These are phyloP conservation scores for Temnopleurus reevesii DNA, from an alignment of 53 echinoderm and acorn worm genomes.

Conservation along the genomic window DNA sequence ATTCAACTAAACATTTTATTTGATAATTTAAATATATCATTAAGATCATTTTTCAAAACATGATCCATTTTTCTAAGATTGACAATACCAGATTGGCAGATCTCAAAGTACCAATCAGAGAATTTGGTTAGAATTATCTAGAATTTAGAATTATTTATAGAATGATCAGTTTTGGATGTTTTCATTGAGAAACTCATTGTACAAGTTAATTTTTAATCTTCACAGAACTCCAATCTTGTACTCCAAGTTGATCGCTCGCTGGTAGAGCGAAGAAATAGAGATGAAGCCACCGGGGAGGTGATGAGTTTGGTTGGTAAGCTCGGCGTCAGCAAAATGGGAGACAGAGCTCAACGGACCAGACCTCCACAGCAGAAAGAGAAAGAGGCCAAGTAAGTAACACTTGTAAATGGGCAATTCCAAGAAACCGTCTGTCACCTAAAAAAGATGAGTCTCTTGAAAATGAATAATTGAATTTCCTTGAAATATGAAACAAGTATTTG, in stretches of 20 bases:
- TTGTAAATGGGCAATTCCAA: too few species aligned
- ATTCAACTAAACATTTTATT: too few species aligned
- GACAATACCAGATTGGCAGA: too few species aligned
- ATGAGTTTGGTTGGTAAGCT: conserved; percentile 93
- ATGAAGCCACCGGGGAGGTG: conserved; percentile 99
- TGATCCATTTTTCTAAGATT: too few species aligned
- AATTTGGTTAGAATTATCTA: not conserved
- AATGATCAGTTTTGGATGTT: not conserved
- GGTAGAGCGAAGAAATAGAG: conserved; percentile 89
- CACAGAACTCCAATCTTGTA: conserved; percentile 96
- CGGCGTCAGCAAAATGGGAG: conserved; percentile 83
- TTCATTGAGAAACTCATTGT: too few species aligned
- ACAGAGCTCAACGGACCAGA: conserved; percentile 82
- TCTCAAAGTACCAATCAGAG: not conserved
- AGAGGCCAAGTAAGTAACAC: conserved; percentile 90
- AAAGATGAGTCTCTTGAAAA: too few species aligned
- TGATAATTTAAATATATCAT: too few species aligned
- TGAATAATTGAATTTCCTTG: too few species aligned
- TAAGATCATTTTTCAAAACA: too few species aligned
- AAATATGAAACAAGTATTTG: too few species aligned
- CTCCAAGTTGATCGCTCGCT: conserved; percentile 95
- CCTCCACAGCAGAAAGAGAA: conserved; percentile 90
- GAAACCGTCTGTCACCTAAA: too few species aligned
- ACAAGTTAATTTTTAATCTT: not conserved
- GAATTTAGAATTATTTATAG: not conserved